Percentiles rank a stretch among this genome's conserved stretches.
These are phyloP conservation scores for Brachypteracias leptosomus DNA, from an alignment of 2,113 vertebrate species.

Conservation along the genomic window DNA sequence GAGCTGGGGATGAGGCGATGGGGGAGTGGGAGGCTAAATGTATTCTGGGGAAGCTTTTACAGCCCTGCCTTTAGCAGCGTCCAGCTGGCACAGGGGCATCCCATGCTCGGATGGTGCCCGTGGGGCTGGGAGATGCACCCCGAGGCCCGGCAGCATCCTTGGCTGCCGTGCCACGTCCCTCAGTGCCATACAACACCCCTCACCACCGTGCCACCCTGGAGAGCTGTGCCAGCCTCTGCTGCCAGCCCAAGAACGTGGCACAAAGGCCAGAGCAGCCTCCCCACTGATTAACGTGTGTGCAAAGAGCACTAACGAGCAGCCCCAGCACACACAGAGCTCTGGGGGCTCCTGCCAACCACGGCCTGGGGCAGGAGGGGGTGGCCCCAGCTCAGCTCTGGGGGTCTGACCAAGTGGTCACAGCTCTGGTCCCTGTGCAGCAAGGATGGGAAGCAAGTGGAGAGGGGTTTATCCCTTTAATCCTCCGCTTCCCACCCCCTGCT, in stretches of 20 bases:
- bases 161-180: neutral
- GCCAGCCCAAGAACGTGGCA: neutral
- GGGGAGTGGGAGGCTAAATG: conserved; percentile 15
- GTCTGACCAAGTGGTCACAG: rapidly evolving
- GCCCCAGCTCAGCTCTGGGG: neutral
- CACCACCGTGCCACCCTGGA: rapidly evolving
- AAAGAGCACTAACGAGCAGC: neutral
- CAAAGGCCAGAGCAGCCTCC: neutral
- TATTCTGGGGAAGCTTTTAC: neutral
- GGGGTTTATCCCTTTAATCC: neutral
- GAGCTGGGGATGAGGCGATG: neutral
- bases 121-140: rapidly evolving
- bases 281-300: neutral
- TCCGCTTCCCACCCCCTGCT: rapidly evolving
- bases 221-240: neutral
- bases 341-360: rapidly evolving
- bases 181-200: neutral
- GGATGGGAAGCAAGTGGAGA: neutral
- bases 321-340: rapidly evolving
- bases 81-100: rapidly evolving
- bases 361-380: rapidly evolving
- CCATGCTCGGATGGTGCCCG: rapidly evolving
- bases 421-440: rapidly evolving
- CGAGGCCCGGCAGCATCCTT: neutral
- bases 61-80: neutral